These are phyloP conservation scores for Crossoptilon crossoptilon DNA, from an alignment of 2,797 vertebrate species.

Conservation along the genomic window DNA sequence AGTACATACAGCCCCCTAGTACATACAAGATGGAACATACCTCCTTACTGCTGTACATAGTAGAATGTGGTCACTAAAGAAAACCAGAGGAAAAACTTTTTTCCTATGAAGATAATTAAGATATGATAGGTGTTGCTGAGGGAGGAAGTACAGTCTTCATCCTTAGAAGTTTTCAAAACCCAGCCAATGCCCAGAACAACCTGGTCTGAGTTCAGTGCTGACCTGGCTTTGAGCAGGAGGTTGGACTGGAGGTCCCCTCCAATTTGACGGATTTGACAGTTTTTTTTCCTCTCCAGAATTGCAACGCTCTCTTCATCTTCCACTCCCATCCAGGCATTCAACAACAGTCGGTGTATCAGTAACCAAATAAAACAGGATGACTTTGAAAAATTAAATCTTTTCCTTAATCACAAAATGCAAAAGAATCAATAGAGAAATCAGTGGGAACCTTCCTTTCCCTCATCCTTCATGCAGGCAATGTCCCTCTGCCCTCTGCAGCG, in stretches of 20 bases:
- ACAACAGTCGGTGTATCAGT: background rate
- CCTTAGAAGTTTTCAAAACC: background rate
- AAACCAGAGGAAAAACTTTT: background rate
- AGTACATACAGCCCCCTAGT: background rate
- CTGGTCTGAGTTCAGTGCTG: background rate
- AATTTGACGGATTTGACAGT: background rate
- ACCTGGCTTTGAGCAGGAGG: background rate
- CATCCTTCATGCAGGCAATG: background rate
- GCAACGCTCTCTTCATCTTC: background rate
- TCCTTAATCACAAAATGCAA: background rate
- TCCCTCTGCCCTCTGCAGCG: background rate
- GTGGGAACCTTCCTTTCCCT: background rate
- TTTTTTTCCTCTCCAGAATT: background rate
- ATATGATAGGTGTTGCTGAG: background rate
- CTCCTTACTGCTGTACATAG: background rate
- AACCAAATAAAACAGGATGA: background rate
- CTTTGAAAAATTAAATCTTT: slow-evolving; percentile 1
- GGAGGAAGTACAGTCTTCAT: background rate
- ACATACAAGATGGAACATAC: background rate
- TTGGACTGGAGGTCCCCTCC: background rate
- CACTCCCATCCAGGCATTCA: background rate
- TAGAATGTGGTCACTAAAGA: background rate
- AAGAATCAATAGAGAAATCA: slow-evolving; percentile 3
- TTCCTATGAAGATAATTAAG: background rate
- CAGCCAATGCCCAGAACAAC: background rate